Conservation (phyloP, 1,140 invertebrate genomes). For the Adelges cooleyi region DNA sequence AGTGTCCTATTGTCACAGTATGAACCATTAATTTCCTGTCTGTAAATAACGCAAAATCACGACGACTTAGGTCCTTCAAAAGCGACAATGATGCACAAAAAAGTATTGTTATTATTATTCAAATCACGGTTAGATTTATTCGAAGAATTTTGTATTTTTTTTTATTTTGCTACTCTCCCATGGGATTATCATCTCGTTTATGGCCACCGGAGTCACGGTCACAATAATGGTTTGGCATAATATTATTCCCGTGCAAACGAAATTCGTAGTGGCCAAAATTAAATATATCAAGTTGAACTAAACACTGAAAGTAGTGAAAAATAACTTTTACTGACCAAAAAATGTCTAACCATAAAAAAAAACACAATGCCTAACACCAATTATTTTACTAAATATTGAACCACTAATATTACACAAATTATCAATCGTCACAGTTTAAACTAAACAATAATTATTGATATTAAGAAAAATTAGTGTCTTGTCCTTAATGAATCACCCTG, state of each 20-base stretch:
- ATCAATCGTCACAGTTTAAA: too few relatives aligned
- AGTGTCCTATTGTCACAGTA: too few relatives aligned
- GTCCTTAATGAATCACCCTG: too few relatives aligned
- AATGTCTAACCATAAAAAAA: too few relatives aligned
- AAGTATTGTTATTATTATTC: slow-evolving; percentile 10
- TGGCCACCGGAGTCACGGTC: neutral
- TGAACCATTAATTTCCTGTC: neutral
- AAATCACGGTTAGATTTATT: neutral
- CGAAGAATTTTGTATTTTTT: neutral
- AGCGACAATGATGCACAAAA: neutral
- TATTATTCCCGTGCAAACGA: neutral
- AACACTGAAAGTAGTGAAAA: neutral
- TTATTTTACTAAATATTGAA: too few relatives aligned
- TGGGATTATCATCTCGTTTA: slow-evolving; percentile 19
- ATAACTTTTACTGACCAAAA: too few relatives aligned
- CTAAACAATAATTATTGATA: too few relatives aligned
- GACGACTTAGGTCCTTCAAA: neutral
- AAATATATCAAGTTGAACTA: neutral
- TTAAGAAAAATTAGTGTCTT: too few relatives aligned
- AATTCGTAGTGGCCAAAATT: neutral
- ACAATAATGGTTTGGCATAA: too few relatives aligned
- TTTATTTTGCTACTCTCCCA: neutral
- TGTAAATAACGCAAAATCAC: neutral
- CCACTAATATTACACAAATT: too few relatives aligned
- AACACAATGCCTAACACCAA: too few relatives aligned